These are phyloP conservation scores for Mola mola DNA, from an alignment of 2,113 vertebrate genomes.

Conservation along the genomic window DNA sequence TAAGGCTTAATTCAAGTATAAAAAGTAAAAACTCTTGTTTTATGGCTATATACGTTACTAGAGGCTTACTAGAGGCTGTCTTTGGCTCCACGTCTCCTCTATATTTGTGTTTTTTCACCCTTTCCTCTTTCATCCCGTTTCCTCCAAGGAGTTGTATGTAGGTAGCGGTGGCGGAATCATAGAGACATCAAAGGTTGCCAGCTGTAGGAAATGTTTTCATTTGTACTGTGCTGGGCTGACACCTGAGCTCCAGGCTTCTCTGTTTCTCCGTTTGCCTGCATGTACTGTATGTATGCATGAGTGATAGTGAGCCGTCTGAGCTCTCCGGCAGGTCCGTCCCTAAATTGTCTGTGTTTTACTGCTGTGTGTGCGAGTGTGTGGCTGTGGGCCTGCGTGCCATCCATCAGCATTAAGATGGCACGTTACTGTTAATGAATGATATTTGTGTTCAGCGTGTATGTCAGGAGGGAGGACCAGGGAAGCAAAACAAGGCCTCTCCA, in stretches of 20 bases:
- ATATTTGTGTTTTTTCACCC: slow-evolving; percentile 42
- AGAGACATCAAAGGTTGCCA: slow-evolving; percentile 76
- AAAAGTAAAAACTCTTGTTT: too few species aligned
- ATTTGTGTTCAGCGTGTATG: slow-evolving; percentile 84
- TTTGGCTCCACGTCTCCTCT: slow-evolving; percentile 17
- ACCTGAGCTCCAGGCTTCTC: slow-evolving; percentile 74
- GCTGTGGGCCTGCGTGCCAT: slow-evolving; percentile 83
- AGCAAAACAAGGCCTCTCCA: slow-evolving; percentile 77
- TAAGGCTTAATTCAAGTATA: too few species aligned
- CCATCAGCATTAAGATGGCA: slow-evolving; percentile 94
- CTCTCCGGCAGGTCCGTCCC: slow-evolving; percentile 91
- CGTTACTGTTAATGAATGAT: slow-evolving; percentile 95
- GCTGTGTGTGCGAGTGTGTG: slow-evolving; percentile 65
- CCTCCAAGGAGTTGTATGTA: slow-evolving; percentile 62
- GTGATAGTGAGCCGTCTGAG: slow-evolving; percentile 83
- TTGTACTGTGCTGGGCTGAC: slow-evolving; percentile 62
- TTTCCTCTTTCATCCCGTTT: slow-evolving; percentile 37
- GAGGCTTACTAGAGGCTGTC: not conserved
- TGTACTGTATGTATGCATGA: slow-evolving; percentile 41
- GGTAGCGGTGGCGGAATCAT: slow-evolving; percentile 71
- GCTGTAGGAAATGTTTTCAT: slow-evolving; percentile 78
- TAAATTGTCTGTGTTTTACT: slow-evolving; percentile 98
- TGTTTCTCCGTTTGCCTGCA: slow-evolving; percentile 17
- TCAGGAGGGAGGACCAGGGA: slow-evolving; percentile 77
- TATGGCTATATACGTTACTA: not conserved